Evolutionary conservation across 2,888 invertebrate species (phyloP).

Genomic region (Homarus gammarus): DNA sequence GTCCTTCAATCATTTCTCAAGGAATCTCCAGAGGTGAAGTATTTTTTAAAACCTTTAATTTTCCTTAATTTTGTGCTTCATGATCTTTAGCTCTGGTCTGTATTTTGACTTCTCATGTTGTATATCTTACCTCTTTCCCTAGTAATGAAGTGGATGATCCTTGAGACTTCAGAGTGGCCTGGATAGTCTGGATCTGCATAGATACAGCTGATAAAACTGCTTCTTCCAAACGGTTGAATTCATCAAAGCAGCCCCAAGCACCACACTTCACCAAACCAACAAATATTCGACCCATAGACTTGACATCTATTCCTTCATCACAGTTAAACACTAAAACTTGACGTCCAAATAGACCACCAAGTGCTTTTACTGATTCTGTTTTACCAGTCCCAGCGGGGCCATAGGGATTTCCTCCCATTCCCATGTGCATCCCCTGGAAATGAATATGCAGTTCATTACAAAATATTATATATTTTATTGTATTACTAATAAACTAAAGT

Average conservation of each 20-base stretch:
- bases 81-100: no score
- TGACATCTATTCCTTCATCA: slow-evolving; percentile 85
- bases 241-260: slow-evolving; percentile 99
- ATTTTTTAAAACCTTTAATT: no score
- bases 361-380: slow-evolving; percentile 98
- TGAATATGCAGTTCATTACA: neutral
- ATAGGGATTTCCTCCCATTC: slow-evolving; percentile 98
- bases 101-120: no score
- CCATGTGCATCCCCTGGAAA: slow-evolving; percentile 91
- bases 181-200: slow-evolving; percentile 95
- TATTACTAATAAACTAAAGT: neutral
- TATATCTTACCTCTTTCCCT: slow-evolving; percentile 79
- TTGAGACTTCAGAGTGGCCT: slow-evolving; percentile 87
- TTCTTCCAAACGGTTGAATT: slow-evolving; percentile 97
- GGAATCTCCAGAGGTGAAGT: no score
- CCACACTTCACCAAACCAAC: slow-evolving; percentile 95
- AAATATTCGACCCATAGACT: slow-evolving; percentile 96
- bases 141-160: slow-evolving; percentile 80
- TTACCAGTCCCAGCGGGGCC: slow-evolving; percentile 99
- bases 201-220: slow-evolving; percentile 96
- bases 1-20: no score
- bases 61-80: no score
- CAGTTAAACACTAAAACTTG: slow-evolving; percentile 98
- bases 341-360: slow-evolving; percentile 93
- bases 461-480: neutral